Percentiles rank a stretch among this genome's conserved stretches.
These are phyloP conservation scores for Punctoribates punctum DNA, from an alignment of 2,888 invertebrate genomes.

Conservation along the genomic window DNA sequence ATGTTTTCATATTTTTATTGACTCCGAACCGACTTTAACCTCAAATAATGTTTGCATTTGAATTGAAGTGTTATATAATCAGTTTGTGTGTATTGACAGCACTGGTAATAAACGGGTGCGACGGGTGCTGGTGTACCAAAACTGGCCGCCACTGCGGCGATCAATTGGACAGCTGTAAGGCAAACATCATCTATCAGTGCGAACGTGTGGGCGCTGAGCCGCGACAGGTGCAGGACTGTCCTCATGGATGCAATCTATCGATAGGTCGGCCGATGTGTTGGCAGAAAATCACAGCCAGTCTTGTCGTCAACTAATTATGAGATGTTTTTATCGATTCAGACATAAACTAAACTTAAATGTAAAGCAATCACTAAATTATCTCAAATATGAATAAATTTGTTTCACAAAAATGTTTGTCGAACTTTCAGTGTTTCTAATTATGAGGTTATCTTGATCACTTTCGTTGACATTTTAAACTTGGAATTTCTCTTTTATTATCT, in stretches of 20 bases:
- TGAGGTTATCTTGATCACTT: no score
- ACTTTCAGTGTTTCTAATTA: no score
- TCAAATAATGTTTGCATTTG: background rate
- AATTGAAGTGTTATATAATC: background rate
- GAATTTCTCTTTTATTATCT: no score
- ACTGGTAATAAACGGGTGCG: background rate
- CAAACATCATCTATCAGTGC: conserved; percentile 41
- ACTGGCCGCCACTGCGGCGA: conserved; percentile 40
- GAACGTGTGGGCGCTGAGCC: conserved; percentile 22
- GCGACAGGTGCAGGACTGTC: conserved; percentile 33
- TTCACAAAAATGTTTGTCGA: no score
- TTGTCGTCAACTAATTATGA: conserved; percentile 32
- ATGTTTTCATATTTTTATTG: background rate
- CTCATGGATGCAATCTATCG: conserved; percentile 31
- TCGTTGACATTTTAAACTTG: no score
- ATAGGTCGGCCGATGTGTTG: conserved; percentile 38
- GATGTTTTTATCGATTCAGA: no score
- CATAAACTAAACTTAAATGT: no score
- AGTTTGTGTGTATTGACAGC: background rate
- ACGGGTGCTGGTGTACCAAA: conserved; percentile 38
- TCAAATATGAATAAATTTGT: no score
- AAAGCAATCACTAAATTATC: no score
- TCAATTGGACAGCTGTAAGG: conserved; percentile 30
- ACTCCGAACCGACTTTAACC: background rate
- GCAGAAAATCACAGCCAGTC: conserved; percentile 33